Evolutionary conservation across 2,888 invertebrate species (phyloP).

Genomic region (Conchocele bisecta): DNA sequence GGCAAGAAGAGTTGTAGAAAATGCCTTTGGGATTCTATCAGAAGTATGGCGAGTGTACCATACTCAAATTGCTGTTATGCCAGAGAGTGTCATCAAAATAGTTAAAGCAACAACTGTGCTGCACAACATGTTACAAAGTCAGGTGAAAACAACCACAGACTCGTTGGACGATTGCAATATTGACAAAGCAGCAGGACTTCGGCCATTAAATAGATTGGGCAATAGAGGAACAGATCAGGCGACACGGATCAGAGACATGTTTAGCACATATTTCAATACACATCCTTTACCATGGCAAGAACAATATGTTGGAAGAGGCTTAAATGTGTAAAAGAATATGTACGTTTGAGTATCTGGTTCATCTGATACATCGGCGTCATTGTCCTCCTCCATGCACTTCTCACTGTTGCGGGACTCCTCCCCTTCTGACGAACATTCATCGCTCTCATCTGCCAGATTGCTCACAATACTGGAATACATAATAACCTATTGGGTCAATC

Average conservation of each 20-base stretch:
- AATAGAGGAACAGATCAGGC: background rate
- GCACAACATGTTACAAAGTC: constrained; percentile 3
- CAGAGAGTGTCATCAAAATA: background rate
- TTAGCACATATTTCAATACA: background rate
- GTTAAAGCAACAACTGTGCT: background rate
- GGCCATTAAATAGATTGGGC: constrained; percentile 1
- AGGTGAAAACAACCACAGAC: background rate
- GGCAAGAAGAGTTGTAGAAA: background rate
- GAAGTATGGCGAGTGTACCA: constrained; percentile 1
- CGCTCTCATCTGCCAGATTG: background rate
- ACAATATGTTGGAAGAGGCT: background rate
- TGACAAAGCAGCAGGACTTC: background rate
- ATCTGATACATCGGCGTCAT: background rate
- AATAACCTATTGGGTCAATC: background rate
- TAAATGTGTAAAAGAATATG: background rate
- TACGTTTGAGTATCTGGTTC: background rate
- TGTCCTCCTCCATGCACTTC: background rate
- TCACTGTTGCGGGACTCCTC: background rate
- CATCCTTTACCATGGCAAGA: constrained; percentile 5
- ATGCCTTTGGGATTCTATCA: constrained; percentile 1
- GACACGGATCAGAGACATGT: background rate
- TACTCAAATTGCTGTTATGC: constrained; percentile 3
- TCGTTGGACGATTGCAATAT: background rate
- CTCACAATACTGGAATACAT: background rate
- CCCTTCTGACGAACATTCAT: background rate